Evolutionary conservation across 2,888 invertebrate species (phyloP).

Genomic region (Cataglyphis livida): DNA sequence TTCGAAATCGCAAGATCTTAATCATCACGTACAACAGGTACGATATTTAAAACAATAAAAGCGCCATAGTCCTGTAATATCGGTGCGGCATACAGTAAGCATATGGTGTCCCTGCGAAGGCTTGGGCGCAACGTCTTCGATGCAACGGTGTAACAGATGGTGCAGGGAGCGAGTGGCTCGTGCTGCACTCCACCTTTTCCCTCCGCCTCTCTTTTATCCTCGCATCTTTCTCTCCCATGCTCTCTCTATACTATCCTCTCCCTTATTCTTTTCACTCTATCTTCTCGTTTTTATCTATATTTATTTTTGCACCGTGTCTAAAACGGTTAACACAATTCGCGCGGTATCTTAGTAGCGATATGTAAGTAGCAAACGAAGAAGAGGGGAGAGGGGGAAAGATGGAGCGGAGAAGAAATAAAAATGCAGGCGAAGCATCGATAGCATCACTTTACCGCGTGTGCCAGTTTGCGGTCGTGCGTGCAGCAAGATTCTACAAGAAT

Average conservation of each 20-base stretch:
- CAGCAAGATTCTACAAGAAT: constrained; percentile 45
- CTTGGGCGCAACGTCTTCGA: constrained; percentile 64
- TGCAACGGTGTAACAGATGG: constrained; percentile 73
- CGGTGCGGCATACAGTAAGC: constrained; percentile 66
- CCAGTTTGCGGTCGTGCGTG: constrained; percentile 51
- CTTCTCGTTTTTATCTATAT: constrained; percentile 28
- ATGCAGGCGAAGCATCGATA: constrained; percentile 38
- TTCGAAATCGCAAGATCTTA: constrained; percentile 9
- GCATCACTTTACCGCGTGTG: constrained; percentile 47
- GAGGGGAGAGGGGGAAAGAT: background rate
- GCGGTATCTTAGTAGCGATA: background rate
- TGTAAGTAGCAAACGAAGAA: background rate
- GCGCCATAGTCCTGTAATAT: constrained; percentile 61
- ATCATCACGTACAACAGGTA: constrained; percentile 35
- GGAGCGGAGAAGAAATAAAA: constrained; percentile 32
- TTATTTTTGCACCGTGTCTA: constrained; percentile 45
- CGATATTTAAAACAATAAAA: constrained; percentile 54
- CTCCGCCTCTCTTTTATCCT: constrained; percentile 1
- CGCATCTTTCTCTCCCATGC: background rate
- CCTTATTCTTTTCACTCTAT: background rate
- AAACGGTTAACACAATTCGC: constrained; percentile 26
- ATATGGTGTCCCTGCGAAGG: constrained; percentile 72
- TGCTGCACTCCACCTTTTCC: constrained; percentile 53
- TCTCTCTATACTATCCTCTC: constrained; percentile 1
- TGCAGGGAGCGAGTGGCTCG: constrained; percentile 71